Evolutionary conservation across 2,888 invertebrate species (phyloP), one percentile per base, ranked within the genome.

Genomic region (Lasioglossum zephyrum): DNA sequence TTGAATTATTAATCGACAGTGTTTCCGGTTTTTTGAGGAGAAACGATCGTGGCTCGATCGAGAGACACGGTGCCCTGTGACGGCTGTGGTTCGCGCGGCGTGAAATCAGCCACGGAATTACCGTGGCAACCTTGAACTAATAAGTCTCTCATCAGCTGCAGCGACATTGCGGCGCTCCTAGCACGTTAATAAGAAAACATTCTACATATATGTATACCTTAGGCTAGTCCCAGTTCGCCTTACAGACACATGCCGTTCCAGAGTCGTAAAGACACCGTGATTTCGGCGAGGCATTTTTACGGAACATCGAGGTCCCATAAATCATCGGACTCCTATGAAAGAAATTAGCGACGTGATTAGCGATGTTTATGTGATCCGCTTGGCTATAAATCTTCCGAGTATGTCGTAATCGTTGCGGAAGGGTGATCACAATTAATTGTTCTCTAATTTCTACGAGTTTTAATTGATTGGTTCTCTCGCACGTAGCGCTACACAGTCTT

Each of bases 61-160:
- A 72, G 66, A 79, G 49, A 73, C 22, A 47, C 80, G 74, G 53
- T 80, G 73, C 76, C 83, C 87, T 70, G 83, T 70, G 83, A 49
- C 78, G 77, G 73, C 86, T 39, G 66, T 53, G 87, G 73, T 73
- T 70, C 60, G 69, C 77, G 73, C 77, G 73, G 82, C 84, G 75
- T 73, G 84, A 82, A 84, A 79, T 87, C 82, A 75, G 77, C 72
- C 81, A 63, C 84, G 82, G 81, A 80, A 87, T 87, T 87, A 78
- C 84, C 81, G 84, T 73, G 60, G 79, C 80, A 87, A 87, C 87
- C 87, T 87, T 87, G 87, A 87, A 87, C 87, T 82, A 87, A 87
- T 87, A 87, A 87, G 80, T 81, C 81, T 79, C 77, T 79, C 83
- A 79, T 73, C 79, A 73, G 79, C 77, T 86, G 76, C 80, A 82